Evolutionary conservation across 1,140 invertebrate genomes (phyloP), one percentile per base, ranked within the genome.

Genomic region (Parasteatoda tepidariorum): DNA sequence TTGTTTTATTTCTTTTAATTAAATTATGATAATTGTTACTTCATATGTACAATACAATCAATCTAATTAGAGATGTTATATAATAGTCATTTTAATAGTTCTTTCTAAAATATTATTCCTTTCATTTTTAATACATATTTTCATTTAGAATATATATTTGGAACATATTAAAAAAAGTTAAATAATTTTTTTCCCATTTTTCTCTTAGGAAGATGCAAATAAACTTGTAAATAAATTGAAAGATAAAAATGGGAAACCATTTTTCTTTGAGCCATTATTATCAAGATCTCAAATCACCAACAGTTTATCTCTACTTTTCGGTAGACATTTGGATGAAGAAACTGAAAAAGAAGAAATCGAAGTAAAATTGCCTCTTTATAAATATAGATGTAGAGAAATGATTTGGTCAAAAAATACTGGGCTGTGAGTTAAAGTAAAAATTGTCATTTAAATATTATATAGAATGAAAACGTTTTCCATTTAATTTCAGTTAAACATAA

Each of bases 301-400:
- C 13, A 22, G 15, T 9, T 13, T 81, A 0, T 34, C 78, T 11
- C 31, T 81, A 11, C 67, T 81, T 2, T 70, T 81, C 30, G 78
- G 78, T 31, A 81, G 78, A n/a, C 78, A 71, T 28, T 30, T 81
- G 22, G 66, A 81, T 13, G 13, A 28, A 1, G 54, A 70, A 33
- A 13, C 30, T n/a, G 64, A 70, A 22, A 70, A 59, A 38, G 55
- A 41, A 5, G 22, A 68, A 6, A 70, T 70, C 13, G 31, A 81
- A 24, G 78, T 81, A 81, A 61, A 38, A 6, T 62, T 6, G 13
- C 33, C 18, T 11, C 34, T 13, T 66, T 31, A 48, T 48, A 9
- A 48, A 48, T 48, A 7, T 18, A 48, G 18, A 9, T 48, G 7
- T 48, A 48, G 18, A 18, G 41, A 9, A 9, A 9, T 48, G 7